Evolutionary conservation across 2,888 invertebrate genomes (phyloP).

Genomic region (Drosophila borborema): DNA sequence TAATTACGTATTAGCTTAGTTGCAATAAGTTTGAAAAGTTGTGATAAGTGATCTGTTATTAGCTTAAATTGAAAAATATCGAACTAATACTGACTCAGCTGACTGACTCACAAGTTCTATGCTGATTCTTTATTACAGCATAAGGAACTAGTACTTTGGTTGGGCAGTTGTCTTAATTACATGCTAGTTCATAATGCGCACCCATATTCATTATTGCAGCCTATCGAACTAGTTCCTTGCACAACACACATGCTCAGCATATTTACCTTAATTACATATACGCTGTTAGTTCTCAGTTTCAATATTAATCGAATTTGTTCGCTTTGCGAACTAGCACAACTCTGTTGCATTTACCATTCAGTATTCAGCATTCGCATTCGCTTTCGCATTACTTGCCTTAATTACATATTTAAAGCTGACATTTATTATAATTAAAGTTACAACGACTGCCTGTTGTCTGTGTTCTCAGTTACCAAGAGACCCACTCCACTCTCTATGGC

Average conservation of each 20-base stretch:
- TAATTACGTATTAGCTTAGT: slow-evolving; percentile 67
- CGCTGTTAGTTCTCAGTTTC: not conserved
- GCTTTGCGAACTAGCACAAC: slow-evolving; percentile 15
- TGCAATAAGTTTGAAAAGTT: slow-evolving; percentile 21
- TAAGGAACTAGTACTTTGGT: not conserved
- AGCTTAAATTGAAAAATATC: slow-evolving; percentile 15
- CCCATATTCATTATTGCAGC: not conserved
- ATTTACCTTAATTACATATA: not conserved
- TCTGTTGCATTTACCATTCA: slow-evolving; percentile 17
- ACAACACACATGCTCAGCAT: not conserved
- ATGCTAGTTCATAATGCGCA: not conserved
- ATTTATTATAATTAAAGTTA: slow-evolving; percentile 77
- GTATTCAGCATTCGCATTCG: slow-evolving; percentile 9
- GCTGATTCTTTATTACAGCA: not conserved
- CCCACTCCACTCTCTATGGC: slow-evolving; percentile 18
- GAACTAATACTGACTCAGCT: slow-evolving; percentile 1
- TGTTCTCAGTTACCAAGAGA: slow-evolving; percentile 20
- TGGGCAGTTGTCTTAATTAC: not conserved
- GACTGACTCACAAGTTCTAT: not conserved
- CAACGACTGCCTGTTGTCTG: slow-evolving; percentile 41
- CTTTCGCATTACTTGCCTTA: slow-evolving; percentile 48
- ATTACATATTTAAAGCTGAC: slow-evolving; percentile 76
- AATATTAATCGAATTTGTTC: slow-evolving; percentile 7
- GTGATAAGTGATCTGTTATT: slow-evolving; percentile 9
- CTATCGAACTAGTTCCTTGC: slow-evolving; percentile 3